phyloP scores from a whole-genome alignment of 2,113 vertebrate species.

The Campylorhamphus procurvoides region DNA sequence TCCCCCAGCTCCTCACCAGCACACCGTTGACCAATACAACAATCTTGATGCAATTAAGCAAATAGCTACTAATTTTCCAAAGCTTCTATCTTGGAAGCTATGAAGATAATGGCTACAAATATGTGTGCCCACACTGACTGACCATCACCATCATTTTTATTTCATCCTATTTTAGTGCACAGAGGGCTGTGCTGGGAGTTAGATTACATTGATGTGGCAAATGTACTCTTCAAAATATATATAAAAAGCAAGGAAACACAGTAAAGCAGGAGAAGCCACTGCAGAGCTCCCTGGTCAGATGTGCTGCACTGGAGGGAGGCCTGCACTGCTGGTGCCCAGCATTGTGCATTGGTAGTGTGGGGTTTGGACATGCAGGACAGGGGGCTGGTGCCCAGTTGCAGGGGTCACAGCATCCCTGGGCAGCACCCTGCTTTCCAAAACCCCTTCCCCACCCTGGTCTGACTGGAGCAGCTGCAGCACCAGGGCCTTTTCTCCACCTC shows the following conservation, averaged over 20 bases:
- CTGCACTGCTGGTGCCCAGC: accelerated
- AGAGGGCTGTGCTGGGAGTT: background rate
- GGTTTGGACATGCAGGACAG: accelerated
- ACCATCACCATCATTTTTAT: background rate
- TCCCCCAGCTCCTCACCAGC: background rate
- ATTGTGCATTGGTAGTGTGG: accelerated
- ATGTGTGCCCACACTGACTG: background rate
- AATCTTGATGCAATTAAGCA: background rate
- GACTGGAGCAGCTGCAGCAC: background rate
- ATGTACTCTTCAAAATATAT: background rate
- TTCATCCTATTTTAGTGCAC: background rate
- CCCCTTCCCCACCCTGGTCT: background rate
- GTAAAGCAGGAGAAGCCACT: background rate
- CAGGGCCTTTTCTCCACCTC: background rate
- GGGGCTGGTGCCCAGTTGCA: accelerated
- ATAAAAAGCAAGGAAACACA: background rate
- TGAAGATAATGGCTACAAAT: conserved; percentile 36
- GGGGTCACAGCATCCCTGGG: background rate
- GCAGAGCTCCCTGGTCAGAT: background rate
- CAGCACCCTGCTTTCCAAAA: background rate
- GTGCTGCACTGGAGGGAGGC: accelerated
- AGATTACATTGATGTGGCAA: background rate
- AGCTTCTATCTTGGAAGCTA: background rate
- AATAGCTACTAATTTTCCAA: background rate
- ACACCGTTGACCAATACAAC: background rate